Percentiles rank a stretch among this genome's conserved stretches.
Conservation (phyloP, 2,797 vertebrate genomes). For the Dicrostonyx torquatus region DNA sequence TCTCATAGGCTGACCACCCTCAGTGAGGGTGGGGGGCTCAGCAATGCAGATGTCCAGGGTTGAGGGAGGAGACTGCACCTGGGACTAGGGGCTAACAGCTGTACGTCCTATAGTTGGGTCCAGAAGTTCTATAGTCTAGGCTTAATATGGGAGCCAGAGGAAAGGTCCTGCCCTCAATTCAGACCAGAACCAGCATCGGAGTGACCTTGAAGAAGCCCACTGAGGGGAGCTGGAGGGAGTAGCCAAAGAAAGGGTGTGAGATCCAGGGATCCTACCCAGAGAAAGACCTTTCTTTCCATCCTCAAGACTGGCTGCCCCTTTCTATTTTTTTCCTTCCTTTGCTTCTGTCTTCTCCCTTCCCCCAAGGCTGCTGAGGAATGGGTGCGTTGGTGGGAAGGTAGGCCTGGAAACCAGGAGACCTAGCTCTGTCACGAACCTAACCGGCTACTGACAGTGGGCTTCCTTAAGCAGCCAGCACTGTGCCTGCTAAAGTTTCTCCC, state of each 20-base stretch:
- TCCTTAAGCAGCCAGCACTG: background rate
- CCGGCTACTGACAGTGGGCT: background rate
- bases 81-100: background rate
- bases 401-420: background rate
- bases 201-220: background rate
- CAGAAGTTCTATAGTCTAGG: background rate
- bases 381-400: background rate
- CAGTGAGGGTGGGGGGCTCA: background rate
- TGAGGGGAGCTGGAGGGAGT: background rate
- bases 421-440: background rate
- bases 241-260: background rate
- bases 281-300: background rate
- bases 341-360: background rate
- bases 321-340: background rate
- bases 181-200: background rate
- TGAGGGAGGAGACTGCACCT: conserved; percentile 24
- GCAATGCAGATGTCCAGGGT: background rate
- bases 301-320: background rate
- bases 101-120: background rate
- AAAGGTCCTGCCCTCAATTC: background rate
- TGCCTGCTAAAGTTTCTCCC: background rate
- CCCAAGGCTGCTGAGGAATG: background rate
- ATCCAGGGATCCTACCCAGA: background rate
- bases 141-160: background rate
- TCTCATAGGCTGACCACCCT: conserved; percentile 37